Evolutionary conservation across 1,140 invertebrate genomes (phyloP).

Genomic region (Eciton burchellii): DNA sequence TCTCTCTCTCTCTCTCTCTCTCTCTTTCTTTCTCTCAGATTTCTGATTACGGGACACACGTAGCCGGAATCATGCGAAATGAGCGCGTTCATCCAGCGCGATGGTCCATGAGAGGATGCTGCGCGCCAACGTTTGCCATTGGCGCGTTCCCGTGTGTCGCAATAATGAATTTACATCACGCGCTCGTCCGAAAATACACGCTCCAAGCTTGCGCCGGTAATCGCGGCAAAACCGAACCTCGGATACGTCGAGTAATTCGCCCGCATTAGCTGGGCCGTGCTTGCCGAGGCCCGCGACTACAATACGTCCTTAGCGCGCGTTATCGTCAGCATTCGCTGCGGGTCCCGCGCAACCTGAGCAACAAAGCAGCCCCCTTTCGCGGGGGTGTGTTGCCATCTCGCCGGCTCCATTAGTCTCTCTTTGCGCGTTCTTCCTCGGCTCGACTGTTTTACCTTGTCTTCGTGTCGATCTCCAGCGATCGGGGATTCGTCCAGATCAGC

Average conservation of each 20-base stretch:
- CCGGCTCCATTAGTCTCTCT: conserved; percentile 29
- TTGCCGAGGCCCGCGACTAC: conserved; percentile 28
- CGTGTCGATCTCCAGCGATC: neutral
- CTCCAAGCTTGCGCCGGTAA: conserved; percentile 11
- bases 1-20: too few relatives aligned
- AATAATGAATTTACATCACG: conserved; percentile 64
- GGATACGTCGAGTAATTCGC: conserved; percentile 57
- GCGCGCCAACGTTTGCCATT: conserved; percentile 34
- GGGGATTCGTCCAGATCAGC: neutral
- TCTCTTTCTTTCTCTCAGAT: too few relatives aligned
- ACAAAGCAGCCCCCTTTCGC: conserved; percentile 44
- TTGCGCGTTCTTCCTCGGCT: neutral
- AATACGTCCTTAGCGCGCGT: conserved; percentile 37
- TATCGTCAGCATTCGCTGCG: conserved; percentile 45
- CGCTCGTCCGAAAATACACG: conserved; percentile 59
- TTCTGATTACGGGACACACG: neutral
- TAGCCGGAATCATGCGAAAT: conserved; percentile 6
- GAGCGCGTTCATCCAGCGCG: conserved; percentile 5
- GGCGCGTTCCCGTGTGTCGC: conserved; percentile 35
- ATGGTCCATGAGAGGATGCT: neutral
- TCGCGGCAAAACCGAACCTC: conserved; percentile 57
- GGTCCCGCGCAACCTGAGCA: conserved; percentile 39
- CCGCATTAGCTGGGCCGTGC: conserved; percentile 21
- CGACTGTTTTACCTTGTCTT: neutral
- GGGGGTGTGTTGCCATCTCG: neutral